phyloP scores from a whole-genome alignment of 2,797 vertebrate species.

The Kryptopterus vitreolus region DNA sequence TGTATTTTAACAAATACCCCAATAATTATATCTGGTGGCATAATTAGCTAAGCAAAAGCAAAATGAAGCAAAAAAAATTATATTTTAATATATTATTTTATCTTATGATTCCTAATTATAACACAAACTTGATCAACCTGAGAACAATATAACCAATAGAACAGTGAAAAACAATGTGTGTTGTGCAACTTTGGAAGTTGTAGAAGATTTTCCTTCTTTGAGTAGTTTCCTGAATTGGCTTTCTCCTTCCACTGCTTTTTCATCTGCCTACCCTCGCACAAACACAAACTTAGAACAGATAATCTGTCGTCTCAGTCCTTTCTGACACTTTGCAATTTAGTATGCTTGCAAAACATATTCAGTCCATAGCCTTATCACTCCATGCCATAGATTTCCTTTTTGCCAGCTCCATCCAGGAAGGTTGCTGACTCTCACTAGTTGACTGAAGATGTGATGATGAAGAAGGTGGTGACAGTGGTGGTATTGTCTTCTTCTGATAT shows the following conservation, averaged over 20 bases:
- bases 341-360: conserved; percentile 33
- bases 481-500: conserved; percentile 70
- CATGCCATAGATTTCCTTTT: conserved; percentile 98
- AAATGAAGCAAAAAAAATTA: neutral
- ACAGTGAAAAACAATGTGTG: neutral
- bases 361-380: conserved; percentile 89
- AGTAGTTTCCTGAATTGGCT: neutral
- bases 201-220: neutral
- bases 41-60: neutral
- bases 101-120: conserved; percentile 2
- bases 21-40: neutral
- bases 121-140: conserved; percentile 13
- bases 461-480: conserved; percentile 56
- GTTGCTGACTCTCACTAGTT: conserved; percentile 73
- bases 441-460: conserved; percentile 63
- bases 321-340: neutral
- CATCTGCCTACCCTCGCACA: neutral
- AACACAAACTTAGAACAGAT: neutral
- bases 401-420: conserved; percentile 96
- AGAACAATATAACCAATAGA: conserved; percentile 22
- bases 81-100: neutral
- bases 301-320: conserved; percentile 5
- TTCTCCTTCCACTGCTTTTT: neutral
- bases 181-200: neutral
- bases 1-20: neutral